Evolutionary conservation across 2,113 vertebrate species (phyloP).

Genomic region (Vimba vimba): DNA sequence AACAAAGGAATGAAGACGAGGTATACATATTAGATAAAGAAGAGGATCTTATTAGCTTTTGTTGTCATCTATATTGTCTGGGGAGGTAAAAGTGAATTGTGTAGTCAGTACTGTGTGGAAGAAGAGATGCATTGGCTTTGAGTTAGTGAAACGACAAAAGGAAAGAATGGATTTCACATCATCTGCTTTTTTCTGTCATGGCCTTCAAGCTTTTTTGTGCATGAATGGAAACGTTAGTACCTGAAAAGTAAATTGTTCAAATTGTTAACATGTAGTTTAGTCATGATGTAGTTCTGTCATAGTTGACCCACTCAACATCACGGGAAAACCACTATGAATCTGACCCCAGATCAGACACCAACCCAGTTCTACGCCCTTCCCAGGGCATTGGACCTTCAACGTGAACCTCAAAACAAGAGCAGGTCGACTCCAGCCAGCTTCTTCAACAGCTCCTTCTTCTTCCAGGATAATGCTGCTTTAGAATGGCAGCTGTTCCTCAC

Average conservation of each 20-base stretch:
- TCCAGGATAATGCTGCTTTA: conserved; percentile 35
- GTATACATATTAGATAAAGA: not conserved
- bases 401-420: conserved; percentile 36
- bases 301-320: not conserved
- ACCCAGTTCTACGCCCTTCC: conserved; percentile 7
- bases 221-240: not conserved
- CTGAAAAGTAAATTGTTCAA: not conserved
- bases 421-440: not conserved
- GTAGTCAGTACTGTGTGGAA: not conserved
- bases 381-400: not conserved
- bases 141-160: not conserved
- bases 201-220: not conserved
- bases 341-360: conserved; percentile 17
- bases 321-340: conserved; percentile 25
- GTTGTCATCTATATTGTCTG: not conserved
- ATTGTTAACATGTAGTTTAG: not conserved
- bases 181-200: not conserved
- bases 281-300: not conserved
- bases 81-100: not conserved
- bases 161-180: conserved; percentile 23
- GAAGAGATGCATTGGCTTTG: not conserved
- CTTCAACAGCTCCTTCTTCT: conserved; percentile 41
- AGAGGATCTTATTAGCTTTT: not conserved
- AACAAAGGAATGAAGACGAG: not conserved
- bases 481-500: conserved; percentile 46